Base-by-base conservation (phyloP, 2,888 invertebrate species). In the Raillietiella orientalis region DNA sequence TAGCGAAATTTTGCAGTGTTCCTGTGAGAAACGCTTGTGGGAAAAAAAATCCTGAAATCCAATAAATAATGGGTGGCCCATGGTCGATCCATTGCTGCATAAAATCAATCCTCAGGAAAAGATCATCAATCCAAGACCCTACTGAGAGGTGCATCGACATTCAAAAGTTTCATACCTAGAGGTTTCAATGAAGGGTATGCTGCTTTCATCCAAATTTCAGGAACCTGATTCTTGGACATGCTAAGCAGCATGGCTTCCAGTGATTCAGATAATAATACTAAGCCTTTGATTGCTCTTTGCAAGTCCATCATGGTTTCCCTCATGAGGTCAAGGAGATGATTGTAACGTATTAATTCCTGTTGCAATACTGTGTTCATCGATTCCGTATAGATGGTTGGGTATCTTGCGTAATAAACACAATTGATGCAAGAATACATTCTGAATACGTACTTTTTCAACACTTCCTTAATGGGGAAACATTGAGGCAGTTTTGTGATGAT, bases 291-390 rank as follows among this genome's bases (percentile, higher is more conserved):
- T 0, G 70, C 70, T 41, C 66, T 67, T 32, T 65, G 42, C 21
- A 52, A 37, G 33, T 48, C 46, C 21, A 39, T 49, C 20, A 67
- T 43, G 2, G 59, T 55, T 12, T 26, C 23, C 11, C 25, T 28
- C 20, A 36, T 33, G 24, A 29, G 31, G 20, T 25, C 17, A 21
- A 71, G 45, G 11, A 74, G 44, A 25, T 51, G 55, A 36, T 71
- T 64, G 43, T 65, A 79, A 31, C 75, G 55, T 33, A 69, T 66
- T 16, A 70, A 64, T 46, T 82, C 79, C 45, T 82, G 79, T 5
- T 65, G 56, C 8, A 82, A 50, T 8, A 82, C 79, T 0, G 77
- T 77, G 44, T 79, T 79, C 46, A 82, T 55, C 0, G 75, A 77
- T 47, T 79, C 75, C 39, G 69, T 66, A 42, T 79, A 77, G 22